Conservation (phyloP, 1,140 invertebrate genomes). For the Medauroidea extradentata region DNA sequence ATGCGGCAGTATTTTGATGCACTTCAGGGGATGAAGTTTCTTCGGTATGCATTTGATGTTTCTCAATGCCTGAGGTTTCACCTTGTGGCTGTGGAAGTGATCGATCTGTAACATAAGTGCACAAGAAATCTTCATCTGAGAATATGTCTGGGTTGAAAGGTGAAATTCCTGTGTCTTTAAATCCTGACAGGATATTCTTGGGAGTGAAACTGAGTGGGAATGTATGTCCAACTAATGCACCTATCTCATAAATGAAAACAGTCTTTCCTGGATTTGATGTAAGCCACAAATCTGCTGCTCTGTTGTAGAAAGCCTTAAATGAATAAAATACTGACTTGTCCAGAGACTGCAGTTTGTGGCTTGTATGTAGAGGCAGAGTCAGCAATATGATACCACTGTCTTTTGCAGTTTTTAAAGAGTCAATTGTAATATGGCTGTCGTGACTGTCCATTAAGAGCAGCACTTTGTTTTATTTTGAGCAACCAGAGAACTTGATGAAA, state of each 20-base stretch:
- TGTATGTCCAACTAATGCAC: slow-evolving; percentile 12
- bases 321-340: slow-evolving; percentile 29
- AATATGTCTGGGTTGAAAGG: slow-evolving; percentile 37
- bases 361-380: slow-evolving; percentile 30
- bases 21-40: no score
- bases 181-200: slow-evolving; percentile 10
- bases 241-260: slow-evolving; percentile 24
- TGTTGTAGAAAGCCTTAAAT: slow-evolving; percentile 26
- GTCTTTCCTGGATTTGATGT: slow-evolving; percentile 19
- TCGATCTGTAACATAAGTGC: no score
- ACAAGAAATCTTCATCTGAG: no score
- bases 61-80: no score
- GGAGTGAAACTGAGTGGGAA: no score
- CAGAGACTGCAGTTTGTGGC: slow-evolving; percentile 30
- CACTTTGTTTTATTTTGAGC: slow-evolving; percentile 12
- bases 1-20: no score
- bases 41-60: no score
- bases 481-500: slow-evolving; percentile 29
- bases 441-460: slow-evolving; percentile 22
- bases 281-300: no score
- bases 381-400: slow-evolving; percentile 27
- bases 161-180: slow-evolving; percentile 28
- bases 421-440: slow-evolving; percentile 18
- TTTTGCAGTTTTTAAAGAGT: slow-evolving; percentile 29
- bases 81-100: no score